Conservation (phyloP, 2,113 vertebrate genomes). For the Baryphthengus martii region DNA sequence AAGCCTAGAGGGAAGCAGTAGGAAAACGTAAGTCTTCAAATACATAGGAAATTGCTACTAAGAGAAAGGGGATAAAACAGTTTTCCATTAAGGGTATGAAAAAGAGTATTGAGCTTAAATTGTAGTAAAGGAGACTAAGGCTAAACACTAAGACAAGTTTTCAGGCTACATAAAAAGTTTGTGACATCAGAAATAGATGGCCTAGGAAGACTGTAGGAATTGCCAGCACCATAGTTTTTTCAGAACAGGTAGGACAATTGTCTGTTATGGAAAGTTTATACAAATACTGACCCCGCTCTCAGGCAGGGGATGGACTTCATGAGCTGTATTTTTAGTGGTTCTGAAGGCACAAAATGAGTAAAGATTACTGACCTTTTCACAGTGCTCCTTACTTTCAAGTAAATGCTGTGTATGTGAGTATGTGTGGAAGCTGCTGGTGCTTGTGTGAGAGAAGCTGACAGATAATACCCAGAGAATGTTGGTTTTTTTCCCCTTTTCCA, state of each 20-base stretch:
- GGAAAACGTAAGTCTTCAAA: background rate
- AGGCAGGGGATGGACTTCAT: background rate
- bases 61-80: background rate
- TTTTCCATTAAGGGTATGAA: background rate
- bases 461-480: background rate
- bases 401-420: background rate
- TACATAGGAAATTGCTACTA: background rate
- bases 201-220: background rate
- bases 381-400: background rate
- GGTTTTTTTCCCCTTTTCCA: background rate
- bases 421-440: background rate
- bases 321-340: background rate
- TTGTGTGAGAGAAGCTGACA: background rate
- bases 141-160: background rate
- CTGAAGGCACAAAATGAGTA: background rate
- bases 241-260: background rate
- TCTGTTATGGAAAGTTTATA: background rate
- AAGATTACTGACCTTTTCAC: background rate
- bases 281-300: background rate
- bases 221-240: background rate
- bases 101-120: background rate
- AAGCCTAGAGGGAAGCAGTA: background rate
- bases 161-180: background rate
- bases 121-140: background rate
- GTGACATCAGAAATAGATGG: background rate